A percentile compares a stretch with the other conserved stretches of the same genome.
Conservation (phyloP, 30 jellyfish, hydroid and myxozoan genomes). For the Pseudorhiza aurosa region DNA sequence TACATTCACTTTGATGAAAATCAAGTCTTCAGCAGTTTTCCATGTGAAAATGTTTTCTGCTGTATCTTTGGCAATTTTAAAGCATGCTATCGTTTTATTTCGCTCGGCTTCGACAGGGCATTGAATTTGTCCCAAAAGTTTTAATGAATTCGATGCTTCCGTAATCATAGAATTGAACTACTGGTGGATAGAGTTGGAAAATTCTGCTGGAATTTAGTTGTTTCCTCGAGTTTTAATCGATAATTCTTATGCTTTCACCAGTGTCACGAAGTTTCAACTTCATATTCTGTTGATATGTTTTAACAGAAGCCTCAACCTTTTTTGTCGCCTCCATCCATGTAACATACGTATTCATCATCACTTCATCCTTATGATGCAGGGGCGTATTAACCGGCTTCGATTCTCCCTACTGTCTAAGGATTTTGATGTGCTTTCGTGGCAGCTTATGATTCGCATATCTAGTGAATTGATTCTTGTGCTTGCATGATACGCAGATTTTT, state of each 20-base stretch:
- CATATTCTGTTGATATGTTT: not conserved
- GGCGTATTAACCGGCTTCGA: not conserved
- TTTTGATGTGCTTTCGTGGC: not conserved
- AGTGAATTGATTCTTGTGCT: conserved; percentile 51
- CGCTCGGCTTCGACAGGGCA: not conserved
- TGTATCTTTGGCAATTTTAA: not conserved
- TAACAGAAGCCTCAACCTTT: not conserved
- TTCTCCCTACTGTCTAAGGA: not conserved
- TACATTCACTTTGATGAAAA: not conserved
- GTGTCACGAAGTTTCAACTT: conserved; percentile 1
- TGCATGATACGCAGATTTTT: conserved; percentile 49
- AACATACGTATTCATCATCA: not conserved
- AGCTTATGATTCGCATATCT: conserved; percentile 13
- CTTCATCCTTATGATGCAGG: not conserved
- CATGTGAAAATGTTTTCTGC: not conserved
- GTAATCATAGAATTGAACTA: not conserved
- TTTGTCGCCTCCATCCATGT: conserved; percentile 6
- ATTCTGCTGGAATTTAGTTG: not conserved
- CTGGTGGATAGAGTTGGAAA: not conserved
- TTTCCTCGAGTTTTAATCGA: conserved; percentile 31
- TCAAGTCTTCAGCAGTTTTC: conserved; percentile 4
- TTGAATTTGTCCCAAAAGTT: not conserved
- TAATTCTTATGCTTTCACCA: conserved; percentile 20
- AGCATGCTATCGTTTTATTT: not conserved
- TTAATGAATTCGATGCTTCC: not conserved